phyloP scores from a whole-genome alignment of 2,888 invertebrate species.

The Luperina nickerlii region DNA sequence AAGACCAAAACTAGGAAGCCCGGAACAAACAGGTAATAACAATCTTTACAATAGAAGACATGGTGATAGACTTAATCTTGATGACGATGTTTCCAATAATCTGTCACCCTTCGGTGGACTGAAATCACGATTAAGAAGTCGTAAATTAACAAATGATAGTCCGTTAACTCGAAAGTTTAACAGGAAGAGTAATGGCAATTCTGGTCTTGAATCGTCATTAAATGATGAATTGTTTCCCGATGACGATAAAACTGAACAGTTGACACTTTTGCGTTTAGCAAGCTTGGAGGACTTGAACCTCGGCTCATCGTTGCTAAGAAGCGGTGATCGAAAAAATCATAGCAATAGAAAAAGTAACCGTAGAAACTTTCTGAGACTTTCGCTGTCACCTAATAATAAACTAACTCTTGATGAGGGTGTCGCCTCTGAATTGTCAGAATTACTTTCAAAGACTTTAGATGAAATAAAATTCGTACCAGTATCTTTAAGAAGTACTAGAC shows the following conservation, averaged over 20 bases:
- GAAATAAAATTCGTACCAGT: conserved; percentile 21
- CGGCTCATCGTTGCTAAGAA: conserved; percentile 9
- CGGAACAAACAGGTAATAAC: not conserved
- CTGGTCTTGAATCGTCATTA: not conserved
- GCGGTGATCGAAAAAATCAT: not conserved
- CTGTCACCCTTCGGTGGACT: not conserved
- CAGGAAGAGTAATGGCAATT: not conserved
- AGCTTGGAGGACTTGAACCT: conserved; percentile 17
- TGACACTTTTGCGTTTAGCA: conserved; percentile 13
- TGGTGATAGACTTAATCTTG: not conserved
- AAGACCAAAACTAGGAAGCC: conserved; percentile 12
- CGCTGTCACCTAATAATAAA: conserved; percentile 13
- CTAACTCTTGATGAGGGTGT: conserved; percentile 23
- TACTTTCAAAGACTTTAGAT: conserved; percentile 10
- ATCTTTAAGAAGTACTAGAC: conserved; percentile 7
- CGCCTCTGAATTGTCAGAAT: conserved; percentile 14
- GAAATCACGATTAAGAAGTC: not conserved
- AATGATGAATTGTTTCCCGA: not conserved
- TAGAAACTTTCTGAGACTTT: conserved; percentile 8
- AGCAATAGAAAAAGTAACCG: conserved; percentile 13
- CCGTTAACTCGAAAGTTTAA: not conserved
- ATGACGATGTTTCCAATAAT: not conserved
- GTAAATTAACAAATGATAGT: not conserved
- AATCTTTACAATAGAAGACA: conserved; percentile 6
- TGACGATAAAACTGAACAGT: conserved; percentile 1